These are phyloP conservation scores for Mesoligia furuncula DNA, from an alignment of 2,888 invertebrate species.

Conservation along the genomic window DNA sequence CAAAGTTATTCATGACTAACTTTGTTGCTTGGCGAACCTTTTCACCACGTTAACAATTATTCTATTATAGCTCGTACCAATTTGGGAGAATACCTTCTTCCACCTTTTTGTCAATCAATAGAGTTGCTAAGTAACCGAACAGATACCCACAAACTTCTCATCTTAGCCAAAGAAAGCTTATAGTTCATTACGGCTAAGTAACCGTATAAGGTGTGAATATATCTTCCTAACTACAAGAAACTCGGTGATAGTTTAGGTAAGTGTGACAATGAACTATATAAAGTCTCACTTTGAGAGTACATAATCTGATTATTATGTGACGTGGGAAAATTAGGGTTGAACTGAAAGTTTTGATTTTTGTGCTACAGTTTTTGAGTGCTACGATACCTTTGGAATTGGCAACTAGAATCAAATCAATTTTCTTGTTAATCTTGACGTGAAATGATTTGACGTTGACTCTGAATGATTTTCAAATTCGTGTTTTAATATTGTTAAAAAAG, in stretches of 20 bases:
- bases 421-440: not conserved
- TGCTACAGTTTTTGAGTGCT: not conserved
- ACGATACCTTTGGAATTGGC: not conserved
- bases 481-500: not conserved
- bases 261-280: slow-evolving; percentile 28
- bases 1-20: not conserved
- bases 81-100: not conserved
- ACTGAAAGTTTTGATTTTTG: not conserved
- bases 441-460: too few relatives aligned
- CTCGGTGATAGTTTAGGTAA: slow-evolving; percentile 8
- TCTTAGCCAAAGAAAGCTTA: not conserved
- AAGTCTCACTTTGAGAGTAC: slow-evolving; percentile 2
- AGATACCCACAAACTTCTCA: not conserved
- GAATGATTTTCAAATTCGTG: too few relatives aligned
- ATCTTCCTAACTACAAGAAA: not conserved
- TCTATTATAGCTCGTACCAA: not conserved
- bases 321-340: slow-evolving; percentile 14
- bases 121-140: not conserved
- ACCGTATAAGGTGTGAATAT: slow-evolving; percentile 7
- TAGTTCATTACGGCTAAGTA: slow-evolving; percentile 3
- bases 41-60: not conserved
- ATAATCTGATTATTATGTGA: slow-evolving; percentile 30
- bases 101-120: not conserved
- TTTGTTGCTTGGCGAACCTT: not conserved
- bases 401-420: not conserved